Evolutionary conservation across 2,888 invertebrate genomes (phyloP).

Genomic region (Muscina levida): DNA sequence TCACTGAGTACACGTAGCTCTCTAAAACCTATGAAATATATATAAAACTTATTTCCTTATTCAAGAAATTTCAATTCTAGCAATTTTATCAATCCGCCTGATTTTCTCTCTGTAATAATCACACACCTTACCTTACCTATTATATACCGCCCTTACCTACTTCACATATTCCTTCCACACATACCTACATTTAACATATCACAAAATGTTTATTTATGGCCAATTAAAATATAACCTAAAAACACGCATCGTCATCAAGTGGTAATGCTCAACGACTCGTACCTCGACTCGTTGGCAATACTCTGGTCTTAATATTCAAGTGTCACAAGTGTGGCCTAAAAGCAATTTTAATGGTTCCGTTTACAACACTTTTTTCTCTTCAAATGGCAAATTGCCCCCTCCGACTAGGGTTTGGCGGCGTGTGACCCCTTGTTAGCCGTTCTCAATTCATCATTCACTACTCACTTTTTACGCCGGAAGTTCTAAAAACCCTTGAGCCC

Average conservation of each 20-base stretch:
- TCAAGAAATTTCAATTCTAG: no score
- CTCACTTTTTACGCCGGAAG: slow-evolving; percentile 54
- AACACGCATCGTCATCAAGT: slow-evolving; percentile 70
- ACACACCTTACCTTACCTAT: no score
- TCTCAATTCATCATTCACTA: slow-evolving; percentile 34
- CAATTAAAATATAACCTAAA: slow-evolving; percentile 80
- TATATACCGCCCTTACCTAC: no score
- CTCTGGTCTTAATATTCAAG: slow-evolving; percentile 55
- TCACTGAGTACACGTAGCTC: no score
- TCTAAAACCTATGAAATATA: no score
- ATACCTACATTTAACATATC: no score
- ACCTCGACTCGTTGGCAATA: slow-evolving; percentile 26
- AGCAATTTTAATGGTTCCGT: slow-evolving; percentile 70
- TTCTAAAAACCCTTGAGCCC: slow-evolving; percentile 35
- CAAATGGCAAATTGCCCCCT: slow-evolving; percentile 55
- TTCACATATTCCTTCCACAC: no score
- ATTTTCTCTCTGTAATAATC: no score
- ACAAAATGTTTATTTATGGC: slow-evolving; percentile 69
- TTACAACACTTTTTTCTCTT: slow-evolving; percentile 64
- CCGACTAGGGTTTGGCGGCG: slow-evolving; percentile 32
- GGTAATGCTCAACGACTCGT: slow-evolving; percentile 26
- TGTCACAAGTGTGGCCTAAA: slow-evolving; percentile 67
- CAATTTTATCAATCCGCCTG: no score
- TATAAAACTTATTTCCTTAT: no score
- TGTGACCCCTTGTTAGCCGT: slow-evolving; percentile 6